A percentile compares a stretch with the other conserved stretches of the same genome.
These are phyloP conservation scores for Ectemnius lituratus DNA, from an alignment of 2,888 invertebrate species.

Conservation along the genomic window DNA sequence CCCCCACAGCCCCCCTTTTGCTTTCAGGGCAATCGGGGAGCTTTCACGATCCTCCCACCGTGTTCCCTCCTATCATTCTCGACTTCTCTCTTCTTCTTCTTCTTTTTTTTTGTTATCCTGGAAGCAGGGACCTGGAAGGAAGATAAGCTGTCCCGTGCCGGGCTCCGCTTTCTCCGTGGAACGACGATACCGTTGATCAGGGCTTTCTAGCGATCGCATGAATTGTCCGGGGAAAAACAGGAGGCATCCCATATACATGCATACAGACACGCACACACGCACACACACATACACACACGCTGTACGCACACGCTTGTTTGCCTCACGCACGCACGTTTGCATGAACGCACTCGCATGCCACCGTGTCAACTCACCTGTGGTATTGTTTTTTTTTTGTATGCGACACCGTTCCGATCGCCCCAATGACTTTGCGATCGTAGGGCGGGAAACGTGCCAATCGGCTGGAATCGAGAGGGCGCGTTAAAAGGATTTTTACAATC, in stretches of 20 bases:
- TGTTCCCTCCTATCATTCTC: too few species aligned
- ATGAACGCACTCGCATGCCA: constrained; percentile 48
- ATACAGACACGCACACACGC: constrained; percentile 26
- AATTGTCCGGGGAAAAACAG: neutral
- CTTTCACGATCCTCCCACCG: too few species aligned
- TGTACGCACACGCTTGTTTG: constrained; percentile 42
- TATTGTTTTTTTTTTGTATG: constrained; percentile 29
- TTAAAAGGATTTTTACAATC: too few species aligned
- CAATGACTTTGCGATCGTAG: constrained; percentile 28
- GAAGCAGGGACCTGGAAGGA: too few species aligned
- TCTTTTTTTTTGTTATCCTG: too few species aligned
- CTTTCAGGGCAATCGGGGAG: too few species aligned
- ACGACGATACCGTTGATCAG: too few species aligned
- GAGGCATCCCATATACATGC: constrained; percentile 49
- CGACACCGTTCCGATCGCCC: constrained; percentile 34
- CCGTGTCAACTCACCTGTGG: constrained; percentile 35
- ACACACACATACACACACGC: constrained; percentile 26
- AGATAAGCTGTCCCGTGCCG: too few species aligned
- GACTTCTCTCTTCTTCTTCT: too few species aligned
- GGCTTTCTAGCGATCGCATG: neutral
- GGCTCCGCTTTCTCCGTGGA: too few species aligned
- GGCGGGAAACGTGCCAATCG: constrained; percentile 24
- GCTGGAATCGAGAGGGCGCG: too few species aligned
- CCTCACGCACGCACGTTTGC: constrained; percentile 49
- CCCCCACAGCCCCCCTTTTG: too few species aligned